These are phyloP conservation scores for Seriola dumerili DNA, from an alignment of 2,113 vertebrate species.

Conservation along the genomic window DNA sequence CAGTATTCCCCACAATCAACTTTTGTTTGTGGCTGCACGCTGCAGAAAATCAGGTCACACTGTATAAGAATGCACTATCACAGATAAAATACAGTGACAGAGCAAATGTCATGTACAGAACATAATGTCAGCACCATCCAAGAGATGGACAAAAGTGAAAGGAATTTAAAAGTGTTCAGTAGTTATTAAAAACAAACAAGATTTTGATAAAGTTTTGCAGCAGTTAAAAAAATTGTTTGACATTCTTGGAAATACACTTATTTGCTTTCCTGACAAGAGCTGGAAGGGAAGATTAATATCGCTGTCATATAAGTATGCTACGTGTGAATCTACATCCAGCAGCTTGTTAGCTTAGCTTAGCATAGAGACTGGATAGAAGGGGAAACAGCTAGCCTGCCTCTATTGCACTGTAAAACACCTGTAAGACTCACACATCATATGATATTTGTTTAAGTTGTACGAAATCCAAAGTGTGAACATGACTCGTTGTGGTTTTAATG, in stretches of 20 bases:
- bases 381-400: too few relatives aligned
- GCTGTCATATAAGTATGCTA: not conserved
- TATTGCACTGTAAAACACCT: too few relatives aligned
- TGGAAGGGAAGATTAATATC: not conserved
- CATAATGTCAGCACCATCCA: slow-evolving; percentile 1
- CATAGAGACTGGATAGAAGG: not conserved
- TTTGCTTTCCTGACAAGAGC: not conserved
- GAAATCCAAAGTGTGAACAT: not conserved
- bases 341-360: not conserved
- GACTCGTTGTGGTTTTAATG: not conserved
- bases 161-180: not conserved
- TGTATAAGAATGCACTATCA: slow-evolving; percentile 6
- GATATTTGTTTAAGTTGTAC: not conserved
- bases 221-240: not conserved
- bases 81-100: slow-evolving; percentile 6
- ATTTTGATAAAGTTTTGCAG: not conserved
- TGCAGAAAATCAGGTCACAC: slow-evolving; percentile 36
- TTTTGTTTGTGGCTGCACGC: slow-evolving; percentile 36
- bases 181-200: too few relatives aligned
- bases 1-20: slow-evolving; percentile 62
- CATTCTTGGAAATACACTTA: too few relatives aligned
- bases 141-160: not conserved
- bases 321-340: too few relatives aligned
- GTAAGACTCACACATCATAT: too few relatives aligned
- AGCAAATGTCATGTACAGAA: not conserved